A percentile compares a stretch with the other conserved stretches of the same genome.
Evolutionary conservation across 2,888 invertebrate species (phyloP).

Genomic region (Notodromas monacha): DNA sequence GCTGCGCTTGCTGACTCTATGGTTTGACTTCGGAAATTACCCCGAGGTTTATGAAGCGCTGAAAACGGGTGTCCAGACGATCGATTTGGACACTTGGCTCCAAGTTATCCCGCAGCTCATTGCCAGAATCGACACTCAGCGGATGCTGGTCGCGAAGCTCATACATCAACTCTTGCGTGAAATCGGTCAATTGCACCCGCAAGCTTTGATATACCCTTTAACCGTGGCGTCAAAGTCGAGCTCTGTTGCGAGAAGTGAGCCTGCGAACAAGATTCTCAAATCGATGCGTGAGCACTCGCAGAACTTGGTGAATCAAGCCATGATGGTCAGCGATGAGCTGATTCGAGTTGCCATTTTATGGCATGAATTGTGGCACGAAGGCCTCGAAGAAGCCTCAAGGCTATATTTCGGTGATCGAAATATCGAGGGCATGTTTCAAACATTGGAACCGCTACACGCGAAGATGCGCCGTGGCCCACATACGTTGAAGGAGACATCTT

Average conservation of each 20-base stretch:
- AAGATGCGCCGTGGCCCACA: conserved; percentile 78
- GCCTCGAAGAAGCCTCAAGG: conserved; percentile 55
- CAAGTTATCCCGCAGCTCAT: conserved; percentile 97
- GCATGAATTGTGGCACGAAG: conserved; percentile 99
- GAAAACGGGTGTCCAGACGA: conserved; percentile 57
- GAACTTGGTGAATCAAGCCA: conserved; percentile 67
- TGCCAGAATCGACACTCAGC: conserved; percentile 76
- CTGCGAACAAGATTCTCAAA: conserved; percentile 72
- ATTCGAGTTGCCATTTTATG: conserved; percentile 91
- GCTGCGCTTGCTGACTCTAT: conserved; percentile 62
- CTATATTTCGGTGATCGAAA: conserved; percentile 87
- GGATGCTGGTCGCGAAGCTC: conserved; percentile 51
- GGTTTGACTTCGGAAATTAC: conserved; percentile 92
- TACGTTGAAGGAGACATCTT: conserved; percentile 83
- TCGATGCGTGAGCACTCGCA: conserved; percentile 83
- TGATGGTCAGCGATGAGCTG: conserved; percentile 79
- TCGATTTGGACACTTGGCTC: conserved; percentile 92
- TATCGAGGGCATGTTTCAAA: conserved; percentile 80
- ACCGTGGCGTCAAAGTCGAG: conserved; percentile 89
- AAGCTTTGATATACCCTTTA: conserved; percentile 82
- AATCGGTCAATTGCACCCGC: conserved; percentile 88
- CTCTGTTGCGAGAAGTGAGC: conserved; percentile 43
- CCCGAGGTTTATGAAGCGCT: conserved; percentile 75
- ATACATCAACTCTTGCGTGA: conserved; percentile 78
- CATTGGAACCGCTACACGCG: conserved; percentile 67